Evolutionary conservation across 2,888 invertebrate species (phyloP), one percentile per base, ranked within the genome.

Genomic region (Arctia plantaginis): DNA sequence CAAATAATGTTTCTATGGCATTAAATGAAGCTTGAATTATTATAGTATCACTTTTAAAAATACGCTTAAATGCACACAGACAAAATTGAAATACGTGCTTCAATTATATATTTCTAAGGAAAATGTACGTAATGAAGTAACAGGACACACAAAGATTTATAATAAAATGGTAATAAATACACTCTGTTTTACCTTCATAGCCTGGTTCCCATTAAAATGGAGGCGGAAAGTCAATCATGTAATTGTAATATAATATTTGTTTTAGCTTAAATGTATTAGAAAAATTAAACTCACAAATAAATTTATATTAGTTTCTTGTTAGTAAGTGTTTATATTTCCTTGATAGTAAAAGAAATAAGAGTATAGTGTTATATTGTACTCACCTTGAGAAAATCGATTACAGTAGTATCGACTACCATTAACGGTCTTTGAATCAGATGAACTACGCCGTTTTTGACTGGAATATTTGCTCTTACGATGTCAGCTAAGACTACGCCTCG

Each of bases 371-470:
- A 33, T 67, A 23, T 30, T 66, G 59, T 73, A 76, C 88, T 88
- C 85, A 98, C 98, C 98, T 98, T 97, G 76, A 99, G 96, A 88
- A 98, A 98, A 91, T 98, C 97, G 82, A 97, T 97, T 79, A 99
- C 97, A 7, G 98, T 97, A n/a, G 98, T 98, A 88, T 99, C 98
- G 71, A 98, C 98, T 76, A 99, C 97, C 98, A 99, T 98, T 27
- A 99, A 96, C 0, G 99, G 99, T 81, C 98, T 97, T 87, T 98
- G 98, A 83, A 99, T 99, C 80, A 99, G 97, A 94, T 99, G 99
- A 8, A 99, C 97, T 0, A 99, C 99, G 51, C 99, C 99, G 88
- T 99, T 99, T 88, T 97, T 97, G 44, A 99, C 98, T 0, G 99
- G 99, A 82, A 99, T 99, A 92, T 99, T 99, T 51, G 98, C 98